Percentiles rank a stretch among this genome's conserved stretches.
phyloP scores from a whole-genome alignment of 2,888 invertebrate species.

The Ormyrus thymus region DNA sequence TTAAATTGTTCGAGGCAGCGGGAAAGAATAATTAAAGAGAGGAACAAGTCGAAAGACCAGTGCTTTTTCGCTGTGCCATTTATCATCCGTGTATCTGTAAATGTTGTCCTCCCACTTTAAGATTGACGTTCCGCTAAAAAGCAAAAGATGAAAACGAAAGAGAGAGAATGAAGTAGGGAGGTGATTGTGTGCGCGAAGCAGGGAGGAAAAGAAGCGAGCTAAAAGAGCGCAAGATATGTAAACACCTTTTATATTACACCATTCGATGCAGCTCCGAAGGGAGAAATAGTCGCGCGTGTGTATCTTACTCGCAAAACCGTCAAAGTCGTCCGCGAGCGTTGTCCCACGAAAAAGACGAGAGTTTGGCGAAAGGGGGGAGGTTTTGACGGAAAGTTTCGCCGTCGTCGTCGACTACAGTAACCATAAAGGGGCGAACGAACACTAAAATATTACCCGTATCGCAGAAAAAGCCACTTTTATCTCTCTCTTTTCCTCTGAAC shows the following conservation, averaged over 20 bases:
- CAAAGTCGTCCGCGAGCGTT: conserved; percentile 55
- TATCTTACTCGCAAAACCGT: conserved; percentile 56
- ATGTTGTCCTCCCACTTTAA: conserved; percentile 21
- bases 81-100: conserved; percentile 25
- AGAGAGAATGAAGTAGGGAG: conserved; percentile 2
- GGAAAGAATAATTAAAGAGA: conserved; percentile 20
- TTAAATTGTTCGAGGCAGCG: background rate
- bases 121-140: conserved; percentile 20
- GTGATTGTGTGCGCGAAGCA: background rate
- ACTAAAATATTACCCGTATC: conserved; percentile 68
- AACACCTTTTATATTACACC: conserved; percentile 55
- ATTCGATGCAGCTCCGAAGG: conserved; percentile 32
- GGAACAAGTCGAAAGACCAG: background rate
- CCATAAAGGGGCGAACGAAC: conserved; percentile 59
- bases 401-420: conserved; percentile 52
- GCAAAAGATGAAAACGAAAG: background rate
- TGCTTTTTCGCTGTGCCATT: conserved; percentile 9
- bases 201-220: conserved; percentile 4
- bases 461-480: conserved; percentile 64
- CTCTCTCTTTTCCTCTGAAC: conserved; percentile 60
- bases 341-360: conserved; percentile 23
- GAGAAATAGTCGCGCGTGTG: conserved; percentile 32
- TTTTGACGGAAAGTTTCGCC: conserved; percentile 64
- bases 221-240: conserved; percentile 50
- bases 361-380: background rate